A percentile compares a stretch with the other conserved stretches of the same genome.
These are phyloP conservation scores for Microplitis manilae DNA, from an alignment of 2,888 invertebrate genomes.

Conservation along the genomic window DNA sequence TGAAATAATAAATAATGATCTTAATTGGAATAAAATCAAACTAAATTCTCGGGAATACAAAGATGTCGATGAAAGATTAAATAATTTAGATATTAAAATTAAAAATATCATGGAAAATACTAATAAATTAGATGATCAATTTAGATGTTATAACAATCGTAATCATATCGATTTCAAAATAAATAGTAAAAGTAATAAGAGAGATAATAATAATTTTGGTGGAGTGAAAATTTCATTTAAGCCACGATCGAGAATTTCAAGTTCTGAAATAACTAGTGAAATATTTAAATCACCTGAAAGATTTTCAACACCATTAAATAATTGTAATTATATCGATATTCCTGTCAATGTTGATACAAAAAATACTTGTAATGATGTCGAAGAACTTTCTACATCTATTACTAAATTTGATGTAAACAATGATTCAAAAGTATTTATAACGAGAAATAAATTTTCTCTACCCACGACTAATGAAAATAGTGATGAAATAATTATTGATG, in stretches of 20 bases:
- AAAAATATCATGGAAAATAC: conserved; percentile 17
- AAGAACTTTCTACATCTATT: conserved; percentile 10
- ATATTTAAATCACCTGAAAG: conserved; percentile 32
- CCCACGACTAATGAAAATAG: not conserved
- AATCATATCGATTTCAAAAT: not conserved
- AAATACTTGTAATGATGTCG: not conserved
- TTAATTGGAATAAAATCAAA: conserved; percentile 33
- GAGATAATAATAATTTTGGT: not conserved
- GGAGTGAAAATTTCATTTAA: conserved; percentile 24
- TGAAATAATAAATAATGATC: not conserved
- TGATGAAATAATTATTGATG: conserved; percentile 29
- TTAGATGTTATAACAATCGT: not conserved
- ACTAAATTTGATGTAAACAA: not conserved
- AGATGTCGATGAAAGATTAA: conserved; percentile 44
- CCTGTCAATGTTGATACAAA: conserved; percentile 6
- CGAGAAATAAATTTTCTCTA: conserved; percentile 21
- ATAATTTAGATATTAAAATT: conserved; percentile 43
- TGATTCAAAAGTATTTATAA: conserved; percentile 6
- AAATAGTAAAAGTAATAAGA: not conserved
- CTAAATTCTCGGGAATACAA: conserved; percentile 45
- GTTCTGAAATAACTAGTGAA: conserved; percentile 28
- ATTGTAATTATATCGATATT: conserved; percentile 30
- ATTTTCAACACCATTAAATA: conserved; percentile 50
- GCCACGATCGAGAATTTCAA: conserved; percentile 24
- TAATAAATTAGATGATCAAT: not conserved